Base-by-base conservation (phyloP, 2,113 vertebrate genomes). In the Corapipo altera region DNA sequence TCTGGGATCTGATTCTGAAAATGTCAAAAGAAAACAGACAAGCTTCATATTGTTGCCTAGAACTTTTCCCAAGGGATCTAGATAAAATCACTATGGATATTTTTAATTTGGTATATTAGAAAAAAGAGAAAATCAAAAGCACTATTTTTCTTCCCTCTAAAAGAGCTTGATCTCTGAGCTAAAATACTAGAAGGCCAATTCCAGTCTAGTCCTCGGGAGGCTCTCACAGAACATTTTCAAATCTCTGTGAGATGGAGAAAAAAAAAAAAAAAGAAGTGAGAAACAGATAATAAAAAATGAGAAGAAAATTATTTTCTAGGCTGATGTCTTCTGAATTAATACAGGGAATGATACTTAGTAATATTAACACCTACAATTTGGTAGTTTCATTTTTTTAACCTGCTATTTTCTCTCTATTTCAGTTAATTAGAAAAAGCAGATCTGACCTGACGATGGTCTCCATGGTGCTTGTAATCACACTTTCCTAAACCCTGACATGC, bases 401-500 rank as follows among this genome's bases (percentile, higher is more conserved):
- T 54, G 37, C 5, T 77, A 37, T 88, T 95, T 93, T 37, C 33
- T 51, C 8, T 85, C 44, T 49, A 13, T 89, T 93, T 83, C 91
- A 71, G 54, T 69, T 95, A 92, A 91, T 88, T 94, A 55, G 73
- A 77, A 69, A 85, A 85, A 85, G 43, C 44, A 59, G 23, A 70
- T 83, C 55, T 85, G 81, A 91, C 87, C 85, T 83, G 74, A 94
- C 74, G 83, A n/a, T 91, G 89, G 74, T 94, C 87, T 96, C 89
- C 78, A 79, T 95, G 88, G 78, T 66, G 64, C 85, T 73, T 75
- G 70, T 32, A 93, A 81, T 92, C 91, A 75, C 89, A 87, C 77
- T 93, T 92, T 49, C 52, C 73, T 82, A 70, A 88, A 79, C 46
- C 30, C 37, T 73, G 66, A 85, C 73, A 79, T 46, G 24, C 54